phyloP scores from a whole-genome alignment of 1,140 invertebrate genomes.

The Battus philenor region DNA sequence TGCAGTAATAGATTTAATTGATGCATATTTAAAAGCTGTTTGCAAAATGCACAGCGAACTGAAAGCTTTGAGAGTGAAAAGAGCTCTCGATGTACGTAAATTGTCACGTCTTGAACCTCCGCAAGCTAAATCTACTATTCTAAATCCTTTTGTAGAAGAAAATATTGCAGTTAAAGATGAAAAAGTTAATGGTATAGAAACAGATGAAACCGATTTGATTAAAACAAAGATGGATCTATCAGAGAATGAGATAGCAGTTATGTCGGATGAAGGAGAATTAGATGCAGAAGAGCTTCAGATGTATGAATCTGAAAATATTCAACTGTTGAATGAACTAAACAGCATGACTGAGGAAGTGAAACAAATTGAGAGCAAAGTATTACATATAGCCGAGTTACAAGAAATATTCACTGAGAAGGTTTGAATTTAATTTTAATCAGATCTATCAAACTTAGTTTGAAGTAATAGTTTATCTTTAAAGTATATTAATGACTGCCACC shows the following conservation, averaged over 20 bases:
- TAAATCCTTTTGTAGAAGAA: constrained; percentile 43
- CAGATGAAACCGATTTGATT: constrained; percentile 38
- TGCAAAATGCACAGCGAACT: constrained; percentile 93
- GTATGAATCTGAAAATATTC: constrained; percentile 90
- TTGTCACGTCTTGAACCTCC: constrained; percentile 82
- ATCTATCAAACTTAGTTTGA: background rate
- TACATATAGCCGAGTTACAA: constrained; percentile 97
- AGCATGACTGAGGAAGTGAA: constrained; percentile 86
- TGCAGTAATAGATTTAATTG: constrained; percentile 83
- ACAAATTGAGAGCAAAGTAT: constrained; percentile 93
- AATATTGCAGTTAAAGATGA: constrained; percentile 29
- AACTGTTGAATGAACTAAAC: constrained; percentile 90
- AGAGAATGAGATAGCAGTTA: constrained; percentile 51
- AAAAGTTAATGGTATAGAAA: constrained; percentile 25
- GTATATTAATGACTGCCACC: too few species aligned
- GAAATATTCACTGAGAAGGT: constrained; percentile 98
- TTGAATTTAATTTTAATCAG: constrained; percentile 13
- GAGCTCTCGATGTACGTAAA: constrained; percentile 88
- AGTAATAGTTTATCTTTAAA: too few species aligned
- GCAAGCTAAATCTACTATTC: constrained; percentile 45
- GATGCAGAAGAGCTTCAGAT: constrained; percentile 93
- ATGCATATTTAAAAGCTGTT: constrained; percentile 88
- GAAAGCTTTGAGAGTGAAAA: constrained; percentile 89
- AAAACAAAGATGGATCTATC: constrained; percentile 55
- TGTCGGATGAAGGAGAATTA: constrained; percentile 74